phyloP scores from a whole-genome alignment of 2,888 invertebrate genomes.

The Notodonta dromedarius region DNA sequence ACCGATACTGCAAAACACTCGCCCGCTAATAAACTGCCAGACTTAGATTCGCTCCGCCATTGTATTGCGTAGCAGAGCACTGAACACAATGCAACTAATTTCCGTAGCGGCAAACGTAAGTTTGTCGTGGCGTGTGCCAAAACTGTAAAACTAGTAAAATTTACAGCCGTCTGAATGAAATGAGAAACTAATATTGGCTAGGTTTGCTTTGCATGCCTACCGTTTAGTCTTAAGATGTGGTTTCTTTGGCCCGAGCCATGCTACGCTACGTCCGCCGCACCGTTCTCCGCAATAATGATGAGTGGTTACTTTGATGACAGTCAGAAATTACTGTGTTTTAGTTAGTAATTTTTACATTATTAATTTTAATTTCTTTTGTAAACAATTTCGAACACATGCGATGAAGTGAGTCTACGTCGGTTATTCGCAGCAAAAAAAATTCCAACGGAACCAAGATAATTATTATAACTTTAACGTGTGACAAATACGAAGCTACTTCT shows the following conservation, averaged over 20 bases:
- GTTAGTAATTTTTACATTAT: too few species aligned
- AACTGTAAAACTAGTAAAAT: slow-evolving; percentile 66
- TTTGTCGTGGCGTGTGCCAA: slow-evolving; percentile 62
- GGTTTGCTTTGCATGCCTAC: slow-evolving; percentile 44
- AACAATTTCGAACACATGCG: background rate
- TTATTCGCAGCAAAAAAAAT: background rate
- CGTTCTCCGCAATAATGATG: background rate
- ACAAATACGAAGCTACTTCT: slow-evolving; percentile 12
- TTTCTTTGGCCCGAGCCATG: slow-evolving; percentile 1
- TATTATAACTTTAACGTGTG: background rate
- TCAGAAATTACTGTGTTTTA: too few species aligned
- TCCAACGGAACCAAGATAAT: background rate
- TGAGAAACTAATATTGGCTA: slow-evolving; percentile 64
- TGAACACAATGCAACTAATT: slow-evolving; percentile 54
- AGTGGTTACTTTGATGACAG: background rate
- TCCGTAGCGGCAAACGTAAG: slow-evolving; percentile 55
- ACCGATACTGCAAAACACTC: slow-evolving; percentile 26
- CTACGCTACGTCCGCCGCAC: background rate
- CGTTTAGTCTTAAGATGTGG: slow-evolving; percentile 38
- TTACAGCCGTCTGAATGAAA: slow-evolving; percentile 62
- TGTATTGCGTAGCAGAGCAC: slow-evolving; percentile 36
- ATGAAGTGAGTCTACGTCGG: too few species aligned
- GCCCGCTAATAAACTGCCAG: slow-evolving; percentile 1
- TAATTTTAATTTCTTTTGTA: too few species aligned
- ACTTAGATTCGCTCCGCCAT: slow-evolving; percentile 30